phyloP scores from a whole-genome alignment of 1,140 invertebrate species.

The Cepaea nemoralis region DNA sequence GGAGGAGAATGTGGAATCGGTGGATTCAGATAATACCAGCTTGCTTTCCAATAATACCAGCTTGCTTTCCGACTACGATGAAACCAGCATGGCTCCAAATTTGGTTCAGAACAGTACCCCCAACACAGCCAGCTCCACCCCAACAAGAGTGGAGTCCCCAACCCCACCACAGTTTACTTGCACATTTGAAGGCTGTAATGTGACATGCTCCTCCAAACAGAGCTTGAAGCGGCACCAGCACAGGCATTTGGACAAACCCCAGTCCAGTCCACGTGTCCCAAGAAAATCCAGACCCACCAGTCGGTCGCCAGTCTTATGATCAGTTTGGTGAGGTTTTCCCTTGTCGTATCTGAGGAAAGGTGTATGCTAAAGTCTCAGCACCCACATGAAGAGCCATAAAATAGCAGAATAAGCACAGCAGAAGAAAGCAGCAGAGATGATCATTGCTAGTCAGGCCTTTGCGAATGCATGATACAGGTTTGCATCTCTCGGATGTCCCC shows the following conservation, averaged over 20 bases:
- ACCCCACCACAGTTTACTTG: conserved; percentile 11
- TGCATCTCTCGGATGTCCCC: no score
- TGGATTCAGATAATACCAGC: conserved; percentile 34
- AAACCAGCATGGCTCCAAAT: background rate
- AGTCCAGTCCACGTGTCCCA: conserved; percentile 1
- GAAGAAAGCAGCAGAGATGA: conserved; percentile 48
- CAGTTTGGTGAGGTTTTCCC: conserved; percentile 78
- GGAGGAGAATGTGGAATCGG: conserved; percentile 12
- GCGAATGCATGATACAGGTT: background rate
- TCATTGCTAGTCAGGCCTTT: conserved; percentile 7
- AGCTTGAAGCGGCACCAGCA: conserved; percentile 83
- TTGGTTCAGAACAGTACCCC: conserved; percentile 13
- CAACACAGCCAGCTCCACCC: conserved; percentile 37
- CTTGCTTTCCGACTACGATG: conserved; percentile 32
- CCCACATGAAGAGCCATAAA: conserved; percentile 95
- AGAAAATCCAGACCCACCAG: conserved; percentile 41
- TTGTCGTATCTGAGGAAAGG: conserved; percentile 97
- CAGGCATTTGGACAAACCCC: conserved; percentile 74
- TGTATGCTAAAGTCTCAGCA: conserved; percentile 97
- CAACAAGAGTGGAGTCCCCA: conserved; percentile 14
- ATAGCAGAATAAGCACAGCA: conserved; percentile 59
- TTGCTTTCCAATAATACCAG: no score
- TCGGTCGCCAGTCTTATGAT: conserved; percentile 72
- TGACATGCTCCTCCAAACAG: conserved; percentile 83
- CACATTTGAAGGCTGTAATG: conserved; percentile 28